Evolutionary conservation across 2,888 invertebrate species (phyloP).

Genomic region (Microlaimidae sp.): DNA sequence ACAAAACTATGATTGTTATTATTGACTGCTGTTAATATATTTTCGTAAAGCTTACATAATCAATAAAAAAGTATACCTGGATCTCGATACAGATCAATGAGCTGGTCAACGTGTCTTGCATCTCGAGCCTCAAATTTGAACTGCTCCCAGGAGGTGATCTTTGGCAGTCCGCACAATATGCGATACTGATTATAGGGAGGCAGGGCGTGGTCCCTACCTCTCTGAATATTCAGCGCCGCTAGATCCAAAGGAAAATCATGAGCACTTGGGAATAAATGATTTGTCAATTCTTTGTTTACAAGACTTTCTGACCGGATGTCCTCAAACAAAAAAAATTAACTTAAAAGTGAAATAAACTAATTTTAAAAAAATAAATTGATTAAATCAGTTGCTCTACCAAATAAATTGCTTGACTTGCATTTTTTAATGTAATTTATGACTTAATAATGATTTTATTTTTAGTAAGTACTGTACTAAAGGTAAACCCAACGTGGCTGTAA

Average conservation of each 20-base stretch:
- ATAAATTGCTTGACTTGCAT: no score
- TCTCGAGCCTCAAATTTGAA: background rate
- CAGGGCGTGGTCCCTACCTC: slow-evolving; percentile 39
- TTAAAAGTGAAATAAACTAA: no score
- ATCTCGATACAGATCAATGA: background rate
- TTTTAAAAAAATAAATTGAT: no score
- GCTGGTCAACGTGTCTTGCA: background rate
- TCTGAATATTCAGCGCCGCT: slow-evolving; percentile 37
- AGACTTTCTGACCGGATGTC: background rate
- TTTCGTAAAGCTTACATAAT: no score
- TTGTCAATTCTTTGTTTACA: slow-evolving; percentile 8
- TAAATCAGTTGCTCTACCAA: no score
- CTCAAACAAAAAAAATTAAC: no score
- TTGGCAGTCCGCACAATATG: slow-evolving; percentile 30
- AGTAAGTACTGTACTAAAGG: no score
- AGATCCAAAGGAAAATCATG: slow-evolving; percentile 30
- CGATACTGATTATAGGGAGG: slow-evolving; percentile 37
- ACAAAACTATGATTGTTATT: no score
- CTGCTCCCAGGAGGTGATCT: slow-evolving; percentile 3
- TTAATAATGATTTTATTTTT: no score
- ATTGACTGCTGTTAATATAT: no score
- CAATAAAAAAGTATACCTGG: slow-evolving; percentile 6
- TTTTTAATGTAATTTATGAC: no score
- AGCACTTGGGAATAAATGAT: slow-evolving; percentile 7
- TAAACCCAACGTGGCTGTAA: no score